Evolutionary conservation across 2,797 vertebrate genomes (phyloP), one percentile per base, ranked within the genome.

Genomic region (Cygnus olor): DNA sequence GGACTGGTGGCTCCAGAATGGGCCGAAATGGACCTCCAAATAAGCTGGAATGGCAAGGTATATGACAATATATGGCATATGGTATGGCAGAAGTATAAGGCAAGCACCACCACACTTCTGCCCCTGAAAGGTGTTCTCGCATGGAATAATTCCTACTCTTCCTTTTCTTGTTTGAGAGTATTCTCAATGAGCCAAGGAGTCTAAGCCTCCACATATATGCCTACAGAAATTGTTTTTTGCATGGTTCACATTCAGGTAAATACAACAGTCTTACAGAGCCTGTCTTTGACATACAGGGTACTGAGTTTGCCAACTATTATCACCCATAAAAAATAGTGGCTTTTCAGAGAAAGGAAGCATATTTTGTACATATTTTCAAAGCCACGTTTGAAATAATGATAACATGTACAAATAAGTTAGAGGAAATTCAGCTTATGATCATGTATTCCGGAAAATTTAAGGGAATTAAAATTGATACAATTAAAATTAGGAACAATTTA

Each of bases 401-500:
- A 76, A 22, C 14, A 36, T 13, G 8, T 38, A 83, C 32, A 54
- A 69, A 58, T 44, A 84, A 57, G 7, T 70, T 61, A 91, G 27
- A 79, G 36, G 47, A 94, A 89, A 94, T 91, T 40, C 25, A 74
- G 8, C 10, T 70, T 66, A 30, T 44, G 11, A 36, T 54, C 0
- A 0, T 45, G 57, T 28, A 61, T 71, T 83, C 91, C 0, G 0
- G 76, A 74, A 94, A 92, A 85, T 30, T 66, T 85, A 60, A 9
- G 10, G 30, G 5, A 87, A 71, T 87, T 90, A 68, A 87, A 85
- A 85, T 54, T 71, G 17, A 45, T 53, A 28, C 3, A 63, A 73
- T 63, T 88, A 73, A 70, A 94, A 80, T 36, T 47, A 91, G 38
- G 30, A 77, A 61, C 7, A 83, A 92, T 83, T 74, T 74, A 92